Conservation (phyloP, 2,113 vertebrate genomes). For the Oreochromis spilurus region DNA sequence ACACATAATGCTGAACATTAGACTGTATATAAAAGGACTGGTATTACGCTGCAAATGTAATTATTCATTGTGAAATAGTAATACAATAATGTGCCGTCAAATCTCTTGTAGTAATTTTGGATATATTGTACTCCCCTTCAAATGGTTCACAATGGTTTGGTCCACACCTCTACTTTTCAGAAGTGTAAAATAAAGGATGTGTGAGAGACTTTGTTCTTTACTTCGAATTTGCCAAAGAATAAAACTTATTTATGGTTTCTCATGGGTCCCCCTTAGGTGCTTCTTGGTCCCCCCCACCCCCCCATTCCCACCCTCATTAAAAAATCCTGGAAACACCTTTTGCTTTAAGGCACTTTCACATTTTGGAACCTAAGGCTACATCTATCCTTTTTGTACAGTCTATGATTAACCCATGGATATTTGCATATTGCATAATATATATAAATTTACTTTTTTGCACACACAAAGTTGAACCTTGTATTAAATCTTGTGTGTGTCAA, state of each 20-base stretch:
- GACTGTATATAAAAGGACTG: background rate
- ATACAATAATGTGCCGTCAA: background rate
- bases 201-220: background rate
- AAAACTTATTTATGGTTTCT: background rate
- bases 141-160: background rate
- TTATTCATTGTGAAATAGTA: background rate
- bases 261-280: background rate
- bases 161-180: background rate
- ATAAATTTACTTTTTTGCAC: background rate
- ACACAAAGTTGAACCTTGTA: background rate
- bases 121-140: background rate
- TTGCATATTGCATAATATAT: background rate
- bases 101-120: background rate
- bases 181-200: background rate
- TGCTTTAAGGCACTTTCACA: background rate
- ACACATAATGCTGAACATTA: background rate
- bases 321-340: background rate
- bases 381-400: background rate
- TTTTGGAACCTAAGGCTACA: background rate
- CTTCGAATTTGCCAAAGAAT: background rate
- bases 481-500: background rate
- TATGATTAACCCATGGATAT: background rate
- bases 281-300: background rate
- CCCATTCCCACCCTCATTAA: background rate
- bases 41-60: background rate